Evolutionary conservation across 2,888 invertebrate genomes (phyloP).

Genomic region (Drosophila fulvimacula): DNA sequence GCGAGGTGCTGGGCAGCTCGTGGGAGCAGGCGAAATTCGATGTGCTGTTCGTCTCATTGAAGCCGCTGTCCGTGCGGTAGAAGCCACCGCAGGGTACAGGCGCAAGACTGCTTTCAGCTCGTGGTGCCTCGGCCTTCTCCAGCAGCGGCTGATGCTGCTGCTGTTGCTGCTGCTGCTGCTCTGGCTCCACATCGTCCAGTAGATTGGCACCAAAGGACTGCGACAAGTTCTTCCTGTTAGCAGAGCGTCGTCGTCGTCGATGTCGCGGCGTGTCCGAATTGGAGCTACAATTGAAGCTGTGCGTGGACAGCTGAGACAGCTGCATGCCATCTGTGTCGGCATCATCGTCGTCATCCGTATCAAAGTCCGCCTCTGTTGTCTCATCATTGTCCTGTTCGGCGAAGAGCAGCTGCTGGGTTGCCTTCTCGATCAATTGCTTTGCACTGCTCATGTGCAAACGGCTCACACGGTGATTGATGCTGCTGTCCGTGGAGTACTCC

Average conservation of each 20-base stretch:
- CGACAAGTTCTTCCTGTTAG: conserved; percentile 84
- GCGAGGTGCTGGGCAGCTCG: conserved; percentile 48
- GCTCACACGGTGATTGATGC: conserved; percentile 77
- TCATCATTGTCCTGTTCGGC: conserved; percentile 42
- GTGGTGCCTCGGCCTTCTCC: not conserved
- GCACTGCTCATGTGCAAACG: conserved; percentile 74
- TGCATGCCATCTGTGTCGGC: conserved; percentile 81
- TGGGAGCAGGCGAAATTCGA: conserved; percentile 63
- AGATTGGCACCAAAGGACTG: conserved; percentile 82
- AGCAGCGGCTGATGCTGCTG: too few species aligned
- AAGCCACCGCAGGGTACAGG: conserved; percentile 46
- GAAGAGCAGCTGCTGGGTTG: conserved; percentile 11
- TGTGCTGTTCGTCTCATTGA: conserved; percentile 80
- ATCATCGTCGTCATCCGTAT: conserved; percentile 46
- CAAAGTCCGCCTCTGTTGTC: conserved; percentile 19
- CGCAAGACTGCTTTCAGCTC: not conserved
- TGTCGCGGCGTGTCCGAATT: conserved; percentile 82
- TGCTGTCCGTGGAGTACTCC: conserved; percentile 75
- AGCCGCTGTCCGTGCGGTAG: conserved; percentile 83
- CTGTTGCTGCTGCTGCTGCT: conserved; percentile 37
- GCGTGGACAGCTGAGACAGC: conserved; percentile 76
- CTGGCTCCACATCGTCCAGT: conserved; percentile 54
- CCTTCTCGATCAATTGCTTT: conserved; percentile 31
- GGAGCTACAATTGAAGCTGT: conserved; percentile 76
- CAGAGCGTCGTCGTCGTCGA: conserved; percentile 78